Evolutionary conservation across 2,888 invertebrate genomes (phyloP), one percentile per base, ranked within the genome.

Genomic region (Drosophila testacea): DNA sequence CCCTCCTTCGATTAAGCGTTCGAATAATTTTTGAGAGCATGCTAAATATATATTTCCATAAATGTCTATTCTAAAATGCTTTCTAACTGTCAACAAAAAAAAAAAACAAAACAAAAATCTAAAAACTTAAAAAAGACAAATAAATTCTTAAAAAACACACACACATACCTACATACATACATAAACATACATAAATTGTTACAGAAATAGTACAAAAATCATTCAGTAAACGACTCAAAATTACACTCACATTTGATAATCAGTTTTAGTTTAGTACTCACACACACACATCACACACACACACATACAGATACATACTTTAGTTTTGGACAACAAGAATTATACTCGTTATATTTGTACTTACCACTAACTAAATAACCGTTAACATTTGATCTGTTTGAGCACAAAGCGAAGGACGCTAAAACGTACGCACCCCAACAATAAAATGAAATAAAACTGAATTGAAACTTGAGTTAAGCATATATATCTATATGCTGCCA

Each of bases 351-450:
- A 56, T 81, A 73, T 84, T 89, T 86, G 87, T 83, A 87, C 68
- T 68, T 75, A 78, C 79, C 64, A 79, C 72, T 79, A 73, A 85
- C 81, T 85, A 83, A 88, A 82, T 83, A 90, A 85, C 77, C 75
- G 83, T 83, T 90, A 80, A 88, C 80, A 84, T 88, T 84, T 90
- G 90, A 87, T 90, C 90, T 87, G 89, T 89, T 89, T 83, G 89
- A 89, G 89, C 90, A 84, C 89, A 57, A 77, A 84, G 90, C 87
- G 78, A 89, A 80, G 87, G 88, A 88, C 78, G 82, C 75, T 73
- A 64, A 44, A 68, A 79, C 73, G 76, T 72, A 81, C 86, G 87
- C 89, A 77, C 77, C 77, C 82, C 73, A 79, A 64, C 81, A 83
- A 69, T 59, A 73, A 79, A 67, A 50, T 6, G 32, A 30, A 32